Evolutionary conservation across 2,797 vertebrate species (phyloP).

Genomic region (Sebastes itinus): DNA sequence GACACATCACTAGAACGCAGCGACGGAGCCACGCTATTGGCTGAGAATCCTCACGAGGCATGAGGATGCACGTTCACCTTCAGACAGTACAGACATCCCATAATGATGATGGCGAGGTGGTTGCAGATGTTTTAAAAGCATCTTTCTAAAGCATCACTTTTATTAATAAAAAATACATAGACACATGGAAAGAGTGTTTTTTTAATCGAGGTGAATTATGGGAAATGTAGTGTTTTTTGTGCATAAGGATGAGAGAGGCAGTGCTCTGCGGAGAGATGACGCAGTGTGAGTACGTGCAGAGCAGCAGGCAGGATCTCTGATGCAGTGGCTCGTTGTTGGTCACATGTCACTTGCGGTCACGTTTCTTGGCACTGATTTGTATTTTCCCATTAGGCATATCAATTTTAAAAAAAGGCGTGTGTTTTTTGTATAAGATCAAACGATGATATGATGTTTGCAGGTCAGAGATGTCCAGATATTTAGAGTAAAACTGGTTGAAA

Average conservation of each 20-base stretch:
- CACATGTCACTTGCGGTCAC: slow-evolving; percentile 54
- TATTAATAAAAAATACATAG: not conserved
- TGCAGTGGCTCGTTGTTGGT: slow-evolving; percentile 51
- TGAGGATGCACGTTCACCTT: slow-evolving; percentile 68
- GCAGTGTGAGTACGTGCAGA: slow-evolving; percentile 80
- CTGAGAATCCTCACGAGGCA: slow-evolving; percentile 53
- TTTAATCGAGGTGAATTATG: not conserved
- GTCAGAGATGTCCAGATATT: not conserved
- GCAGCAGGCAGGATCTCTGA: slow-evolving; percentile 59
- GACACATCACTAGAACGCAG: not conserved
- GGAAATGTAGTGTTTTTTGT: not conserved
- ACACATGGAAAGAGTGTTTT: accelerated
- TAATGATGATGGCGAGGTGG: not conserved
- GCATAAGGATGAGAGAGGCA: not conserved
- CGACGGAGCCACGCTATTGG: slow-evolving; percentile 67
- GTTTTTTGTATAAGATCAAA: not conserved
- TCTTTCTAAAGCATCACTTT: not conserved
- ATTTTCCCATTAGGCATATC: not conserved
- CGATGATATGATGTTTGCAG: not conserved
- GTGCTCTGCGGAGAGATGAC: slow-evolving; percentile 52
- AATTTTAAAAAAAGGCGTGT: not conserved
- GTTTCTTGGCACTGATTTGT: slow-evolving; percentile 19
- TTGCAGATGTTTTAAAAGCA: slow-evolving; percentile 6
- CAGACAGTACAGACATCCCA: not conserved
- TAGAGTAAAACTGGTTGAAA: not conserved